Evolutionary conservation across 2,888 invertebrate genomes (phyloP), one percentile per base, ranked within the genome.

Genomic region (Perdita meconis): DNA sequence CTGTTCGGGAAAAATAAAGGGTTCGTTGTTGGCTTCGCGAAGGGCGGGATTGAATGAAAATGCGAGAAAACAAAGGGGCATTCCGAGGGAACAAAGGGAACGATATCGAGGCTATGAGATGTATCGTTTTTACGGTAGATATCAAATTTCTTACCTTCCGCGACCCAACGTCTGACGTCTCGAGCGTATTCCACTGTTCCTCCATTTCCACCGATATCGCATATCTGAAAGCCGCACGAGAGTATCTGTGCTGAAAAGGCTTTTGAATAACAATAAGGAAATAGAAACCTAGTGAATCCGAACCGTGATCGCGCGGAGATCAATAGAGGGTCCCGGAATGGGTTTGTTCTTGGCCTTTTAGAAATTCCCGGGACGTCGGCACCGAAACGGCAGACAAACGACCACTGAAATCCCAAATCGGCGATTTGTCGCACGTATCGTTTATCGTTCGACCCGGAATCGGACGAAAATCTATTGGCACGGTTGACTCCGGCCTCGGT

Each of bases 381-480:
- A 22, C 67, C 55, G 38, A 36, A 51, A 34, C 1, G 30, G 22
- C 26, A 34, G 16, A 77, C 55, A n/a, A 64, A 50, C 24, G 51
- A 47, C 24, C 51, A 24, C 30, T 50, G 19, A 22, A 80, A 53
- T 80, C 55, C 63, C 34, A 68, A 68, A 70, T 63, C 53, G 59
- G 51, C 34, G 22, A 73, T 63, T 68, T 66, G 63, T 55, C 66
- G 38, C 55, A 13, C 40, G 56, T 64, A 61, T 63, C 57, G 69
- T 34, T 51, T 61, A 42, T 67, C 40, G 63, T 56, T n/a, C 38
- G 59, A 50, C 68, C 67, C 16, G 64, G 61, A 82, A 82, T 70
- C 57, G 72, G 34, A 34, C 66, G 56, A 78, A 66, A 64, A 78
- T 68, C 77, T 60, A 68, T 50, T 47, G 65, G 26, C 38, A n/a